Conservation (phyloP, 1,140 invertebrate species). For the Steinernema khuongi region DNA sequence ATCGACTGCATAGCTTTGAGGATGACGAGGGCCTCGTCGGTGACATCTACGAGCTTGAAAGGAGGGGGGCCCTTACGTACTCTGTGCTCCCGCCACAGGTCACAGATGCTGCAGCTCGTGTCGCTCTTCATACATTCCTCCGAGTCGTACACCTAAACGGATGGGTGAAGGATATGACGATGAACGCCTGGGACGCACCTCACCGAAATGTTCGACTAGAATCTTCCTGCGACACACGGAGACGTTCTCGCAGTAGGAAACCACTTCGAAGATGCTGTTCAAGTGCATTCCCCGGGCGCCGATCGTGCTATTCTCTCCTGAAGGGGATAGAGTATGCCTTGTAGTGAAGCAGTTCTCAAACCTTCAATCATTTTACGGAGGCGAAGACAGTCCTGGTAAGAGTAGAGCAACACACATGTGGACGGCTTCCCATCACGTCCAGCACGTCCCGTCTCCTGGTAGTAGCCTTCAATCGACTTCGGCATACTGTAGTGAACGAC, state of each 20-base stretch:
- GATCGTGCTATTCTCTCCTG: conserved; percentile 28
- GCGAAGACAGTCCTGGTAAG: conserved; percentile 33
- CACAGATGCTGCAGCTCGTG: conserved; percentile 30
- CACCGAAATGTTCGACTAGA: conserved; percentile 49
- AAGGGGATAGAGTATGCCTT: not conserved
- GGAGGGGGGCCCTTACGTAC: conserved; percentile 9
- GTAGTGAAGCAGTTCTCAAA: not conserved
- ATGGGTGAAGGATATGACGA: not conserved
- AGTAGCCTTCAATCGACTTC: conserved; percentile 93
- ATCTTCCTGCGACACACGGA: conserved; percentile 41
- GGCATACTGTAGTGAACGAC: conserved; percentile 68
- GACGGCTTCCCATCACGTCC: conserved; percentile 67
- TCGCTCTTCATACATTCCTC: conserved; percentile 27
- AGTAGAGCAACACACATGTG: conserved; percentile 39
- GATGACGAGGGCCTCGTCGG: conserved; percentile 27
- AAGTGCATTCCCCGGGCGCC: conserved; percentile 38
- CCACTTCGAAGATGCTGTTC: conserved; percentile 33
- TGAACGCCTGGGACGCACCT: conserved; percentile 26
- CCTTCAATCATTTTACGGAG: conserved; percentile 39
- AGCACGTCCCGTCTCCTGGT: conserved; percentile 92
- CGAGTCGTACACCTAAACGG: conserved; percentile 37
- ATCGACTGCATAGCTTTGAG: conserved; percentile 21
- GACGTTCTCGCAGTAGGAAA: conserved; percentile 48
- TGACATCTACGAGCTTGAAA: conserved; percentile 37
- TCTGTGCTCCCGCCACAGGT: not conserved